Evolutionary conservation across 1,140 invertebrate genomes (phyloP).

Genomic region (Acromyrmex charruanus): DNA sequence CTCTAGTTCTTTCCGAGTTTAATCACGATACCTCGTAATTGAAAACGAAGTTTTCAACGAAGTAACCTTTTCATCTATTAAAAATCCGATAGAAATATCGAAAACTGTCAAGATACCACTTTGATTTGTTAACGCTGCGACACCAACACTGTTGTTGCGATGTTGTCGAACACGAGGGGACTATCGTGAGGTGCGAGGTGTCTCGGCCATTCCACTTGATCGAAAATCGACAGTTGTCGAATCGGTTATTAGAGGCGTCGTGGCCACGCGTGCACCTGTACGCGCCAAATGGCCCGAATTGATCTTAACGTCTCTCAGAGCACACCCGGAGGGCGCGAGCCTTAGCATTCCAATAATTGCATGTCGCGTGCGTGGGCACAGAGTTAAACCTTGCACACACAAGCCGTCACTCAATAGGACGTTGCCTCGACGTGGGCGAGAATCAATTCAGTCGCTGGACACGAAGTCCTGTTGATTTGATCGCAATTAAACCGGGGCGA

Average conservation of each 20-base stretch:
- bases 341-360: constrained; percentile 63
- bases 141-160: not conserved
- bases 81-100: not conserved
- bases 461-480: constrained; percentile 29
- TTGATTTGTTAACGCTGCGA: too few species aligned
- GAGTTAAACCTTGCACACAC: constrained; percentile 56
- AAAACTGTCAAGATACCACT: not conserved
- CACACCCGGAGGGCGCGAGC: constrained; percentile 35
- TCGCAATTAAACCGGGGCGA: constrained; percentile 30
- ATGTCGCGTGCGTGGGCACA: constrained; percentile 56
- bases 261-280: constrained; percentile 39
- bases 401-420: constrained; percentile 59
- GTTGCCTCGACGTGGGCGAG: constrained; percentile 44
- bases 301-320: constrained; percentile 56
- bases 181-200: constrained; percentile 21
- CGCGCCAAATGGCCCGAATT: constrained; percentile 53
- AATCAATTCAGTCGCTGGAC: constrained; percentile 32
- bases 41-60: not conserved
- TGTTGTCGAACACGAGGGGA: not conserved
- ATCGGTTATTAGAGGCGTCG: constrained; percentile 54
- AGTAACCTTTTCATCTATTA: not conserved
- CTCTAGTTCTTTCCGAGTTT: not conserved
- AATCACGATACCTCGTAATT: not conserved
- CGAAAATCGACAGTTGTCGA: constrained; percentile 58
- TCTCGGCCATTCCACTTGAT: constrained; percentile 27